A percentile compares a stretch with the other conserved stretches of the same genome.
phyloP scores from a whole-genome alignment of 2,888 invertebrate species.

The Drosophila anceps region DNA sequence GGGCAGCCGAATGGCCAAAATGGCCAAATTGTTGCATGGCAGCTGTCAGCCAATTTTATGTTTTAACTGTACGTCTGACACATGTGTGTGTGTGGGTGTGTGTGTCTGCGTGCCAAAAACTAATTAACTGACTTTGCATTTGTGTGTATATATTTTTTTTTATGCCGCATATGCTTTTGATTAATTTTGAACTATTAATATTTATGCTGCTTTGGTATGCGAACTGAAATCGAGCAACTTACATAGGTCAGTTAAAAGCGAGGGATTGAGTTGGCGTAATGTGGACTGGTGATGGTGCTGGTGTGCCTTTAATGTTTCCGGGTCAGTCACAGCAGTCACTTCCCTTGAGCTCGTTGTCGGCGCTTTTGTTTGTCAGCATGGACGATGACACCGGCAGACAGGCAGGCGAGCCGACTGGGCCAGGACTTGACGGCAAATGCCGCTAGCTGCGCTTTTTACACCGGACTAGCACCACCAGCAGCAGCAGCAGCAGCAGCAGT shows the following conservation, averaged over 20 bases:
- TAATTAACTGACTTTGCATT: conserved; percentile 73
- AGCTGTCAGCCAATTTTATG: conserved; percentile 75
- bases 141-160: conserved; percentile 36
- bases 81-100: conserved; percentile 7
- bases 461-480: conserved; percentile 33
- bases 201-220: conserved; percentile 64
- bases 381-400: conserved; percentile 73
- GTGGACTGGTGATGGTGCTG: conserved; percentile 12
- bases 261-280: neutral
- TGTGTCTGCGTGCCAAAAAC: conserved; percentile 67
- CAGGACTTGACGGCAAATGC: conserved; percentile 57
- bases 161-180: conserved; percentile 50
- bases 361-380: conserved; percentile 79
- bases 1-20: conserved; percentile 50
- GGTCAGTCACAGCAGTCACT: conserved; percentile 80
- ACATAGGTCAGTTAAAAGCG: neutral
- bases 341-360: conserved; percentile 80
- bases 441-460: conserved; percentile 77
- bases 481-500: conserved; percentile 45
- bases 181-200: conserved; percentile 77
- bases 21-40: conserved; percentile 67
- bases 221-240: conserved; percentile 27
- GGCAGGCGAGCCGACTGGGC: conserved; percentile 36
- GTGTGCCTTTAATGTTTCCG: conserved; percentile 76
- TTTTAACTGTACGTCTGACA: conserved; percentile 42